Conservation (phyloP, 2,113 vertebrate species). For the Puntigrus tetrazona region DNA sequence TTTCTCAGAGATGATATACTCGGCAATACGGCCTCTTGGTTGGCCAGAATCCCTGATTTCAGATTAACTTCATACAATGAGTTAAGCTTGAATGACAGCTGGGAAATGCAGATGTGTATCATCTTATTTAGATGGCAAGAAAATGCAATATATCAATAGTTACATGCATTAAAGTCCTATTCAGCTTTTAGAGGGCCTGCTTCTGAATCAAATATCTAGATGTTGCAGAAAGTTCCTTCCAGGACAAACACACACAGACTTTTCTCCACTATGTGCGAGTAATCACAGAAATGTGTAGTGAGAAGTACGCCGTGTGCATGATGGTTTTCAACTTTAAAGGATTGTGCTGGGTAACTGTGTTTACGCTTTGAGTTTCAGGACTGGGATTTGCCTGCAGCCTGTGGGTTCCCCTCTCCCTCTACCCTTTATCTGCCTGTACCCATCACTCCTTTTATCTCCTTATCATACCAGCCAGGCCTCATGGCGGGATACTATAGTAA, state of each 20-base stretch:
- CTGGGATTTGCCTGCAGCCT: constrained; percentile 51
- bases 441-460: constrained; percentile 56
- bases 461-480: constrained; percentile 54
- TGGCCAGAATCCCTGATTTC: no score
- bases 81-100: not conserved
- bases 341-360: constrained; percentile 57
- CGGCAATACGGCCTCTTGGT: no score
- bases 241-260: not conserved
- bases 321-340: constrained; percentile 49
- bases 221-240: constrained; percentile 7
- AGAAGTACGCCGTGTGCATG: constrained; percentile 1
- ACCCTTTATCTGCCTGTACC: constrained; percentile 53
- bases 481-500: constrained; percentile 58
- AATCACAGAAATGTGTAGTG: constrained; percentile 22
- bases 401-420: constrained; percentile 49
- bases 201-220: not conserved
- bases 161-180: not conserved
- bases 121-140: not conserved
- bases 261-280: not conserved
- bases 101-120: not conserved
- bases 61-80: no score
- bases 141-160: not conserved
- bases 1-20: no score
- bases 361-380: constrained; percentile 56
- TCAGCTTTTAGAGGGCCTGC: not conserved